Percentiles rank a stretch among this genome's conserved stretches.
These are phyloP conservation scores for Folsomia manolachei DNA, from an alignment of 2,888 invertebrate species.

Conservation along the genomic window DNA sequence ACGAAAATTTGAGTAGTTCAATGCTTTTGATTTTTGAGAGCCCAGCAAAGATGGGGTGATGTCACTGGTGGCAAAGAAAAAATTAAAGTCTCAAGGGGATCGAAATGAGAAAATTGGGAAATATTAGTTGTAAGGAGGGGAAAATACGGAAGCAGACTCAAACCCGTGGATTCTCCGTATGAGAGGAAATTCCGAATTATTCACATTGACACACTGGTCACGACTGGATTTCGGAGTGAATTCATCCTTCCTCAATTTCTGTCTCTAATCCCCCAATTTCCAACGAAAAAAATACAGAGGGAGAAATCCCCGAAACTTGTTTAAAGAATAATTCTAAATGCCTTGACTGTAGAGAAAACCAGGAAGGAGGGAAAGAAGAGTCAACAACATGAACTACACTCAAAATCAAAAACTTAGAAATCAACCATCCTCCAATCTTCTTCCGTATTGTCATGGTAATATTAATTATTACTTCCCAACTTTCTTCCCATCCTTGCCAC, in stretches of 20 bases:
- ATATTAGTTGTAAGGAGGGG: background rate
- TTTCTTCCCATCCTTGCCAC: too few species aligned
- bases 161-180: background rate
- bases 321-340: background rate
- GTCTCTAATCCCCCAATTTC: slow-evolving; percentile 5
- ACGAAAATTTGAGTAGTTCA: background rate
- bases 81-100: background rate
- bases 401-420: background rate
- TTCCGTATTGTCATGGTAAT: background rate
- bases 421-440: background rate
- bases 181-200: background rate
- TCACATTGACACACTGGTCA: background rate
- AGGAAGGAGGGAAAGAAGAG: background rate
- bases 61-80: background rate
- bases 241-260: background rate
- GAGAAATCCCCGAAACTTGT: background rate
- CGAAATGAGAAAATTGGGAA: slow-evolving; percentile 2
- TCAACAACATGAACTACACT: background rate
- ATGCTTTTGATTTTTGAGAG: slow-evolving; percentile 2
- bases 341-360: too few species aligned
- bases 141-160: background rate
- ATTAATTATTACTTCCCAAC: background rate
- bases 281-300: background rate
- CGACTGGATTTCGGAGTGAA: background rate
- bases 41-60: background rate